A percentile compares a stretch with the other conserved stretches of the same genome.
Conservation (phyloP, 2,888 invertebrate species). For the Julus scandinavius region DNA sequence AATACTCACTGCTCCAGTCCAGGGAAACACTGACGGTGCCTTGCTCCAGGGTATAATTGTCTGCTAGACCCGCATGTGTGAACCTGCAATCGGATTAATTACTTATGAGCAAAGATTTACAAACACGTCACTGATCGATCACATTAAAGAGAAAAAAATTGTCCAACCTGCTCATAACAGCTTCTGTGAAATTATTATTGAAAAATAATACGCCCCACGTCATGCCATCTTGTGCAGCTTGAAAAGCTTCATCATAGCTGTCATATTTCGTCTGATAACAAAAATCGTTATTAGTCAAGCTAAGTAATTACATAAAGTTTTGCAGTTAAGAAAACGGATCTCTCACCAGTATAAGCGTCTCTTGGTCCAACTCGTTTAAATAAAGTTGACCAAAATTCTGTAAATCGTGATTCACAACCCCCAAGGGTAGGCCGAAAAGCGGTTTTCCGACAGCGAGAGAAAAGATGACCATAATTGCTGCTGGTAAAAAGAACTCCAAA, state of each 20-base stretch:
- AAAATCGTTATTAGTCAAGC: background rate
- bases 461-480: slow-evolving; percentile 49
- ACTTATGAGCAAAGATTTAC: background rate
- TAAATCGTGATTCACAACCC: slow-evolving; percentile 51
- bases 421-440: slow-evolving; percentile 46
- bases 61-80: slow-evolving; percentile 47
- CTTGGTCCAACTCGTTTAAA: background rate
- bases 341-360: slow-evolving; percentile 39
- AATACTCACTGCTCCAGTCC: slow-evolving; percentile 45
- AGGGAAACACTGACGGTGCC: background rate
- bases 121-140: background rate
- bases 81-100: slow-evolving; percentile 45
- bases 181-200: slow-evolving; percentile 48
- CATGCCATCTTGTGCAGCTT: background rate
- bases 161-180: slow-evolving; percentile 45
- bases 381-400: slow-evolving; percentile 10
- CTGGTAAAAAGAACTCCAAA: slow-evolving; percentile 49
- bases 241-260: slow-evolving; percentile 8
- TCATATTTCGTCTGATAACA: background rate
- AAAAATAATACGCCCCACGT: slow-evolving; percentile 48
- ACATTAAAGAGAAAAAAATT: background rate
- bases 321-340: background rate
- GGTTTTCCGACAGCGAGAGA: slow-evolving; percentile 50
- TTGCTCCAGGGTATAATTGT: slow-evolving; percentile 4
- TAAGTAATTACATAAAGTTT: background rate